Evolutionary conservation across 2,888 invertebrate genomes (phyloP).

Genomic region (Eurytoma californica): DNA sequence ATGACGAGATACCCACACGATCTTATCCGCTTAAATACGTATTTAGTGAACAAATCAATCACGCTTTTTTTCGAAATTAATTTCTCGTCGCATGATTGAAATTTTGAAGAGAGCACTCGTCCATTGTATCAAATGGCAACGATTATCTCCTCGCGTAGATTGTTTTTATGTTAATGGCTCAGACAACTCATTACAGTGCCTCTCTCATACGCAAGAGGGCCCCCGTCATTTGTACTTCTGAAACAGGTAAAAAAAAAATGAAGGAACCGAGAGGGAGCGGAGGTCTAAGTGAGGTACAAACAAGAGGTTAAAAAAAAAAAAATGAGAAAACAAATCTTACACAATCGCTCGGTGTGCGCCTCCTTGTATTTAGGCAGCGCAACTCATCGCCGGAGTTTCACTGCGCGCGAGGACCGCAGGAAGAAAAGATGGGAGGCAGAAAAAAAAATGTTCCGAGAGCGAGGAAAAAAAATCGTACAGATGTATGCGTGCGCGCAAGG

Average conservation of each 20-base stretch:
- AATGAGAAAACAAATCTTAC: conserved; percentile 21
- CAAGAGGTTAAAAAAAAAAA: conserved; percentile 15
- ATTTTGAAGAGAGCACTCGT: conserved; percentile 32
- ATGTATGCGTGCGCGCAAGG: conserved; percentile 1
- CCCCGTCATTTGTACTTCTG: conserved; percentile 26
- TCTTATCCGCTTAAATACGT: neutral
- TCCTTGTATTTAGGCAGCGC: conserved; percentile 28
- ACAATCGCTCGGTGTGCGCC: neutral
- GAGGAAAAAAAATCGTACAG: conserved; percentile 21
- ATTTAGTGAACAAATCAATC: conserved; percentile 32
- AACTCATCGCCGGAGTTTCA: neutral
- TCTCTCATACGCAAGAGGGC: neutral
- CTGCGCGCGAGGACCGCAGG: conserved; percentile 9
- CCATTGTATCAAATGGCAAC: conserved; percentile 48
- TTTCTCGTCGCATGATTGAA: conserved; percentile 20
- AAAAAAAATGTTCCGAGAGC: conserved; percentile 12
- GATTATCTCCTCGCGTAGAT: conserved; percentile 46
- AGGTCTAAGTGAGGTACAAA: neutral
- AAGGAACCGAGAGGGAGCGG: neutral
- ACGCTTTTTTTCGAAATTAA: conserved; percentile 17
- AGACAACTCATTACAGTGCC: conserved; percentile 35
- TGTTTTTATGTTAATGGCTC: conserved; percentile 56
- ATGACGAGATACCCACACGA: conserved; percentile 7
- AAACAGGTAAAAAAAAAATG: conserved; percentile 3
- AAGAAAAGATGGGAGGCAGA: conserved; percentile 5